Base-by-base conservation (phyloP, 2,113 vertebrate species). In the Plotosus lineatus region DNA sequence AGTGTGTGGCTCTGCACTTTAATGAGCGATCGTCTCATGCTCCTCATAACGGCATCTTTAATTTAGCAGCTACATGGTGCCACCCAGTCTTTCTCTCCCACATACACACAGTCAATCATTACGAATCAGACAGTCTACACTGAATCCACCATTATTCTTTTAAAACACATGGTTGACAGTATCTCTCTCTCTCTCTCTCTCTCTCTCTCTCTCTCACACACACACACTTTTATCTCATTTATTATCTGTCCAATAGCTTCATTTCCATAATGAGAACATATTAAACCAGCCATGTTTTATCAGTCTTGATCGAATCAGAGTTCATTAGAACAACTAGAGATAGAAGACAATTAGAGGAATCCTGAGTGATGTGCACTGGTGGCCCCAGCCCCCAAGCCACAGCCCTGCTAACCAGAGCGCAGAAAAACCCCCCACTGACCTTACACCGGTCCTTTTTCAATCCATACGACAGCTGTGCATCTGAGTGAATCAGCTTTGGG, bases 391-490 rank as follows among this genome's bases (percentile, higher is more conserved):
- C 36, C 69, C 42, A 28, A 78, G 80, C 69, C 83, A 78, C 76
- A 82, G 80, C 83, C 80, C 80, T 68, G 19, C 53, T 66, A 19
- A 33, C 31, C 40, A 44, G 75, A 56, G 21, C 3, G 0, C 19
- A 33, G 46, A 6, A 10, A 31, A n/a, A 21, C n/a, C n/a, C n/a
- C n/a, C n/a, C 79, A 86, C 87, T 86, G 78, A 88, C 86, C 86
- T 88, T 78, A 77, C 11, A 44, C 23, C 21, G 31, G 46, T 82
- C 72, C 50, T 74, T 21, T 21, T 71, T 38, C 23, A 23, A 69
- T 79, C 73, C n/a, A 53, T 7, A 53, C 6, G 38, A 53, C 61
- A 71, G 61, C 38, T 74, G 73, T 48, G 42, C 17, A 80, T 36
- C 44, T 23, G 50, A 48, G 68, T 28, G 42, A 38, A 56, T 14